Evolutionary conservation across 2,797 vertebrate species (phyloP), one percentile per base, ranked within the genome.

Genomic region (Alauda arvensis): DNA sequence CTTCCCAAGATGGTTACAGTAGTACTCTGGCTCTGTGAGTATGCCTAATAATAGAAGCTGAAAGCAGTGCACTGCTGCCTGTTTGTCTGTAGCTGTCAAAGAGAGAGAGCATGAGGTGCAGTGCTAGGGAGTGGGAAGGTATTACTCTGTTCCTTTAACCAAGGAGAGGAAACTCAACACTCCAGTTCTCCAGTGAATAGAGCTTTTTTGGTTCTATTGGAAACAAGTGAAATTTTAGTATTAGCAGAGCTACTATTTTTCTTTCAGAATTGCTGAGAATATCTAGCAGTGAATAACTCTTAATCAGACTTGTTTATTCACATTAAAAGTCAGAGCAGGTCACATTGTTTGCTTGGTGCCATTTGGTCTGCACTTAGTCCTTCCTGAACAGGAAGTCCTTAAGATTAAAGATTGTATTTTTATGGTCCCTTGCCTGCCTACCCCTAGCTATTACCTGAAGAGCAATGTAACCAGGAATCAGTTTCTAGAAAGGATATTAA

Each of bases 361-460:
- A n/a, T 94, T 96, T 86, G 91, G 97, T 97, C 97, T 96, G 96
- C 95, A 88, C 91, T 93, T 95, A 95, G 78, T 87, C 93, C 84
- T 96, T 96, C 96, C 96, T 94, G 96, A 90, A 94, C 95, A 95
- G 97, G 97, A 98, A 97, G 96, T 97, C 93, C 96, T 97, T 97
- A 96, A 97, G 96, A 97, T 97, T 95, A 97, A 96, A 97, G 96
- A 96, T 95, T 96, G 83, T 95, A 93, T 96, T 97, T 97, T 96
- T 97, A 97, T 96, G 95, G 94, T 95, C 91, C 88, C 88, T 70
- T 87, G 95, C 63, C 94, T 95, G 88, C 94, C 77, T 95, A 87
- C 78, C 72, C 77, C 75, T 87, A 87, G 85, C 93, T 93, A 95
- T 96, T 96, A 95, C 93, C 93, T 90, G 91, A 95, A 95, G 89